Base-by-base conservation (phyloP, 2,113 vertebrate genomes). In the Oreotrochilus melanogaster region DNA sequence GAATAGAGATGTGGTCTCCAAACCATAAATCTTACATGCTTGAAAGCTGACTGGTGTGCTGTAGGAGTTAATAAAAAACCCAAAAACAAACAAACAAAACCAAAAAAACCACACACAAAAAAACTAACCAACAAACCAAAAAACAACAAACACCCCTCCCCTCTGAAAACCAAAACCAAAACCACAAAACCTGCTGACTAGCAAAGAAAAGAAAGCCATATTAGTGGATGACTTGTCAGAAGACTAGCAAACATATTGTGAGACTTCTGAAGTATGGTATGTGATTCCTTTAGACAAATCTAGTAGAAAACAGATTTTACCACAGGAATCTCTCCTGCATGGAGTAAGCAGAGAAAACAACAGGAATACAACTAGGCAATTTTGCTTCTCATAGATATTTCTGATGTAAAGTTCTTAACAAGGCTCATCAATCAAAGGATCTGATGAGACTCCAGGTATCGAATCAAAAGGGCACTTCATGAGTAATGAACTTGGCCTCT, bases 181-280 rank as follows among this genome's bases (percentile, higher is more conserved):
- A 12, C 21, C 3, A 3, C 33, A 62, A 56, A 22, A 39, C 12
- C 39, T 0, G 35, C 4, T 37, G 1, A 3, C 50, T 78, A 25
- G 9, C 31, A 89, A 74, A 5, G 7, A 12, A 31, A 4, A 54
- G 8, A 76, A 21, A 51, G n/a, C 7, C 5, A 27, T 0, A 1
- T 14, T 14, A 64, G 17, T 15, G 4, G 5, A 11, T 27, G 12
- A 28, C 24, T 87, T 85, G 11, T 56, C 12, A 75, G 21, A 75
- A 56, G 21, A 61, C 1, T 11, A 31, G 5, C 1, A 79, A 71
- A 37, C 1, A 3, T 57, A 5, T 24, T 45, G 2, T 53, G 7
- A 57, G 7, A 8, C 53, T 74, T 72, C 42, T 39, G 30, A 43
- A 53, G 24, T 67, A 48, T 4, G 5, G 2, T 7, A 15, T 51